A percentile compares a stretch with the other conserved stretches of the same genome.
Conservation (phyloP, 2,113 vertebrate genomes). For the Psittacus erithacus region DNA sequence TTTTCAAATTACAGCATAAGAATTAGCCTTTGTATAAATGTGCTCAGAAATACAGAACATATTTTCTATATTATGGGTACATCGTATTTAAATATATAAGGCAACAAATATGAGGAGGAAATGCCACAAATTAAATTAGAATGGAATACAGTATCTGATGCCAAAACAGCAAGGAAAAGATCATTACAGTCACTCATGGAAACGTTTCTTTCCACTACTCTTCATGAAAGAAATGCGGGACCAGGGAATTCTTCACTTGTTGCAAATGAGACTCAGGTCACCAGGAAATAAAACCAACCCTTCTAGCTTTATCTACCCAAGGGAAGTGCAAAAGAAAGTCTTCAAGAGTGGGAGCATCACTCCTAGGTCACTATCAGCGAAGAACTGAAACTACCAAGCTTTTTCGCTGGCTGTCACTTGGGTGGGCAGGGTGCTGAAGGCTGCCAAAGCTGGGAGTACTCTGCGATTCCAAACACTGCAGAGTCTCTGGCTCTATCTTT, state of each 20-base stretch:
- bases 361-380: background rate
- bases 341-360: background rate
- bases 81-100: conserved; percentile 51
- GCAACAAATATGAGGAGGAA: conserved; percentile 52
- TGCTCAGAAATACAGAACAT: background rate
- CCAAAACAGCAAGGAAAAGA: conserved; percentile 28
- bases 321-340: background rate
- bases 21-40: conserved; percentile 22
- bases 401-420: background rate
- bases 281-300: background rate
- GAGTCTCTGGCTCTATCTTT: background rate
- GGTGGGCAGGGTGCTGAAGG: background rate
- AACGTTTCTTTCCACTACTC: background rate
- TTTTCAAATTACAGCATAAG: conserved; percentile 38
- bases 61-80: conserved; percentile 20
- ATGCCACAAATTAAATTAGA: conserved; percentile 50
- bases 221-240: background rate
- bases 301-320: background rate
- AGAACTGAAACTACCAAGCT: background rate
- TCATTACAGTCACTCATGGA: background rate
- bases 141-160: background rate
- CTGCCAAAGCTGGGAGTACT: background rate
- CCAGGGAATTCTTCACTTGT: background rate
- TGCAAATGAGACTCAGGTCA: background rate
- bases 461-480: background rate